Base-by-base conservation (phyloP, 2,797 vertebrate genomes). In the Meda fulgida region DNA sequence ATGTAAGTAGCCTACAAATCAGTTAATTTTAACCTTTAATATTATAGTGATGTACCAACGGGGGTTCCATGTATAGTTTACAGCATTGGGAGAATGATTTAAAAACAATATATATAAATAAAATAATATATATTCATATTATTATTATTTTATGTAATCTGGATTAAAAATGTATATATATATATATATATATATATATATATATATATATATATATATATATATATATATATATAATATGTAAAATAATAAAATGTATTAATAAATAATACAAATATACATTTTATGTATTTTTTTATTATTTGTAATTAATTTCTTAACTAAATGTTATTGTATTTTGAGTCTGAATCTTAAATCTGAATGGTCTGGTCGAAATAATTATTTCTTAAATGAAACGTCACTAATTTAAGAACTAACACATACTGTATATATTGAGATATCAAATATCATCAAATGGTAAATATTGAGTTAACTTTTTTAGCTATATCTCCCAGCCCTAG, bases 401-500 rank as follows among this genome's bases (percentile, higher is more conserved):
- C 58, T 63, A 0, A 18, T 66, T 79, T 66, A 18, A 66, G 36
- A 16, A 5, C n/a, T 23, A 23, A 79, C 46, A 21, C n/a, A 10
- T n/a, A 23, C 16, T 36, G 18, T 36, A 23, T 46, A n/a, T 36
- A 2, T 65, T 65, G n/a, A 78, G 34, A 38, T 71, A 7, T 58
- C n/a, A 26, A 19, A 43, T 18, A 31, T 79, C 13, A 13, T 48
- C 0, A 31, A 19, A 70, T 53, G 13, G 14, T 26, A 72, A 55
- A 70, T 70, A 40, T 60, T 19, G 3, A 53, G 46, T 13, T 38
- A n/a, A 13, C 21, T 31, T 34, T n/a, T 83, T 75, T 43, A 26
- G 21, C 38, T 72, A 14, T 36, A 55, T 84, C 63, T 77, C 82
- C 82, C 76, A 63, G 66, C 36, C 21, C 83, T 75, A 84, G 75